Base-by-base conservation (phyloP, 1,140 invertebrate genomes). In the Physella acuta region DNA sequence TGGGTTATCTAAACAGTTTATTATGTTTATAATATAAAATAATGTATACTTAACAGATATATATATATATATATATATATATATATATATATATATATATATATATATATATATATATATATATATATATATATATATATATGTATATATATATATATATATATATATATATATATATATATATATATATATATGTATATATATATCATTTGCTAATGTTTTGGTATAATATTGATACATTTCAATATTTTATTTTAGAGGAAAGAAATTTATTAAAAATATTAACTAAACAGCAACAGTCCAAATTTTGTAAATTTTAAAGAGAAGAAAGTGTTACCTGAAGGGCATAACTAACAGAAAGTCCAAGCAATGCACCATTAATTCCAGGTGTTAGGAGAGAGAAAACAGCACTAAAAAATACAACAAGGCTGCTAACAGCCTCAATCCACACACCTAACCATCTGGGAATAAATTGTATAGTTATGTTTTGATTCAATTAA, bases 401-500 rank as follows among this genome's bases (percentile, higher is more conserved):
- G 73, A 88, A 87, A 16, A 89, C 71, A 4, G 86, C 79, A 14
- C 87, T 82, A 63, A 82, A 84, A 28, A 88, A 80, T 3, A 88
- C 84, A n/a, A 89, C 77, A 36, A 83, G 75, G 73, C 87, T 88
- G 44, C 88, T 87, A 28, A 89, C 78, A 20, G 94, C 93, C 85
- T 98, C 95, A 59, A 98, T 86, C 51, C 95, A 87, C 2, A 98
- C 88, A 3, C 93, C 92, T 26, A 98, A 85, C 95, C 95, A 98
- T 81, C 94, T 88, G 71, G 3, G 33, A 52, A 68, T 53, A 49
- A 26, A 58, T 49, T 44, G 2, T 30, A 58, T 14, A 55, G 11
- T 55, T 55, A 24, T 14, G 14, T 55, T 55, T 14, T 24, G 0
- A 52, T 65, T 33, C n/a, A n/a, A n/a, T n/a, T n/a, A n/a, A 49